These are phyloP conservation scores for Stenolophus ochropezus DNA, from an alignment of 2,888 invertebrate genomes.

Conservation along the genomic window DNA sequence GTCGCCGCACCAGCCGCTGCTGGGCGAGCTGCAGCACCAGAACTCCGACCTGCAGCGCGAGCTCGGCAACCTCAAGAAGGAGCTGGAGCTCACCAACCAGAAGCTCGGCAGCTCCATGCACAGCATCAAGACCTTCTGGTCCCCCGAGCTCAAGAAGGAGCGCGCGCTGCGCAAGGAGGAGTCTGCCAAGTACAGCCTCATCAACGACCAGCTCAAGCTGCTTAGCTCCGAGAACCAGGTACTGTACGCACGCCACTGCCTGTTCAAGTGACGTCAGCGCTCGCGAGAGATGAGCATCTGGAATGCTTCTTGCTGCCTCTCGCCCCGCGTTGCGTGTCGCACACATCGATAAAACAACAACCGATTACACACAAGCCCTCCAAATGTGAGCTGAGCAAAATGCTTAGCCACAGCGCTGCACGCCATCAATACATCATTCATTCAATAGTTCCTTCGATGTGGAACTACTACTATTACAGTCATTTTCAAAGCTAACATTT, in stretches of 20 bases:
- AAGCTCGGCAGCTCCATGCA: conserved; percentile 99
- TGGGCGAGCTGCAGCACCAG: conserved; percentile 93
- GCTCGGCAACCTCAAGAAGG: conserved; percentile 92
- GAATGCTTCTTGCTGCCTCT: conserved; percentile 38
- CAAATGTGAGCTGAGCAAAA: not conserved
- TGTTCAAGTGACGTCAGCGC: conserved; percentile 34
- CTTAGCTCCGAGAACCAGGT: conserved; percentile 98
- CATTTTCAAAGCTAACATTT: not conserved
- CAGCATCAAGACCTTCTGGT: conserved; percentile 99
- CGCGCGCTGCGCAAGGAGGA: conserved; percentile 97
- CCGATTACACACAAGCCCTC: not conserved
- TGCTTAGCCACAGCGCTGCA: conserved; percentile 16
- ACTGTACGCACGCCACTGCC: conserved; percentile 1
- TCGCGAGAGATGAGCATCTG: conserved; percentile 53
- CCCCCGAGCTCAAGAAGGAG: conserved; percentile 99
- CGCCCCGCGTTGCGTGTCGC: conserved; percentile 22
- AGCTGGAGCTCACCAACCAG: conserved; percentile 96
- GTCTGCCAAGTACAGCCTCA: conserved; percentile 96
- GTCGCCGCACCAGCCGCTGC: conserved; percentile 82
- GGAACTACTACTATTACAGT: not conserved
- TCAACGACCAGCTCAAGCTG: conserved; percentile 96
- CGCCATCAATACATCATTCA: not conserved
- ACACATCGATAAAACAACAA: conserved; percentile 43
- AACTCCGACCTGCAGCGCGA: conserved; percentile 96
- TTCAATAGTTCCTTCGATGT: not conserved